Base-by-base conservation (phyloP, 2,888 invertebrate genomes). In the Drosophila fulvimacula region DNA sequence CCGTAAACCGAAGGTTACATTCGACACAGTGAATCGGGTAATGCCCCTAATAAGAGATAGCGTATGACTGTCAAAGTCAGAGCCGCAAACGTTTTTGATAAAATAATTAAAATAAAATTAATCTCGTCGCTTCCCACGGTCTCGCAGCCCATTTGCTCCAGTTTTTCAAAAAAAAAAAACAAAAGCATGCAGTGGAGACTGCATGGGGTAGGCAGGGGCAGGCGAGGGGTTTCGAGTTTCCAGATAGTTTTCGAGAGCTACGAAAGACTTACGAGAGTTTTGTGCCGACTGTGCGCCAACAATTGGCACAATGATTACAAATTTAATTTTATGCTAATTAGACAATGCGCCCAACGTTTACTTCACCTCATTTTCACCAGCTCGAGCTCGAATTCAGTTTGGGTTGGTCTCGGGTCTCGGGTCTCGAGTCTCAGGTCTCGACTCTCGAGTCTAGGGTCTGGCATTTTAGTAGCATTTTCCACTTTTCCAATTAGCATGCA, bases 91-190 rank as follows among this genome's bases (percentile, higher is more conserved):
- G 88, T 69, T 83, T 73, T 79, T 88, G 84, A 84, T 84, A 84
- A 84, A 84, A 89, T 85, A 89, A 89, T 88, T 88, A 85, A 84
- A 84, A 89, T 80, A 73, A 85, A 82, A 79, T 74, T 89, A 89
- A 84, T 88, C 89, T 85, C 73, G 55, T 21, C 66, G 78, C 71
- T 85, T 85, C 89, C 89, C 85, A 85, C 89, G 89, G 81, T 85
- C 71, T 57, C 27, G 21, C 58, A 61, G 76, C 48, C 32, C 79
- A 76, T 76, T 76, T 76, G 78, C 78, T 81, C 77, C 78, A 77
- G 78, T 79, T 79, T 76, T 69, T 42, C 48, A 36, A 17, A 30
- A 48, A 48, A 48, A 3, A n/a, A n/a, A n/a, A n/a, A n/a, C n/a
- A n/a, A n/a, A n/a, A n/a, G n/a, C 41, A 57, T 60, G 48, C 61